phyloP scores from a whole-genome alignment of 1,140 invertebrate genomes.

The Drosophila bipectinata region DNA sequence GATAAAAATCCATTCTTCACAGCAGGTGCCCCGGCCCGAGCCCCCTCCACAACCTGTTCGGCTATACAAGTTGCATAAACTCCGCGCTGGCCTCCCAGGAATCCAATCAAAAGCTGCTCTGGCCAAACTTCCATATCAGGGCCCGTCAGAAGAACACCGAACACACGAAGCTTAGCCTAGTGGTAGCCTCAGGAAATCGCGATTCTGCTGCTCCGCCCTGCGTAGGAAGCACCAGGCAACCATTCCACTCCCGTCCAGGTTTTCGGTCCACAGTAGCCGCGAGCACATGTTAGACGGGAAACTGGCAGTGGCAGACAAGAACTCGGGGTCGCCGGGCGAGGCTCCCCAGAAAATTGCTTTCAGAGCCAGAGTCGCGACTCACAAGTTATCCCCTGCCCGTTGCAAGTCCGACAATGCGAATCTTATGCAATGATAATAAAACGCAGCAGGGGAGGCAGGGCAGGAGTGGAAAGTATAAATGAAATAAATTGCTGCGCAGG shows the following conservation, averaged over 20 bases:
- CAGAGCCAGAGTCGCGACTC: conserved; percentile 32
- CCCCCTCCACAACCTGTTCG: background rate
- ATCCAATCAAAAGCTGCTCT: conserved; percentile 37
- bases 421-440: conserved; percentile 74
- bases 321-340: conserved; percentile 27
- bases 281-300: conserved; percentile 66
- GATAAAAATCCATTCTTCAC: conserved; percentile 32
- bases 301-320: conserved; percentile 15
- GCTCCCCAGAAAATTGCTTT: conserved; percentile 39
- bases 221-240: conserved; percentile 16
- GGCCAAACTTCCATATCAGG: conserved; percentile 20
- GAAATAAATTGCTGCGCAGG: conserved; percentile 78
- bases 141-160: conserved; percentile 4
- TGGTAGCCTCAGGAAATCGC: conserved; percentile 13
- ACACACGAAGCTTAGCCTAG: background rate
- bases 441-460: background rate
- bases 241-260: background rate
- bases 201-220: background rate
- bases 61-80: conserved; percentile 24
- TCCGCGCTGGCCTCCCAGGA: conserved; percentile 34
- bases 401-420: conserved; percentile 50
- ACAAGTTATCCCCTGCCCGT: too few relatives aligned
- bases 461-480: conserved; percentile 57
- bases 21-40: conserved; percentile 23
- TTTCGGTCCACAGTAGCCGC: conserved; percentile 64